Evolutionary conservation across 2,888 invertebrate genomes (phyloP).

Genomic region (Ecliptopera silaceata): DNA sequence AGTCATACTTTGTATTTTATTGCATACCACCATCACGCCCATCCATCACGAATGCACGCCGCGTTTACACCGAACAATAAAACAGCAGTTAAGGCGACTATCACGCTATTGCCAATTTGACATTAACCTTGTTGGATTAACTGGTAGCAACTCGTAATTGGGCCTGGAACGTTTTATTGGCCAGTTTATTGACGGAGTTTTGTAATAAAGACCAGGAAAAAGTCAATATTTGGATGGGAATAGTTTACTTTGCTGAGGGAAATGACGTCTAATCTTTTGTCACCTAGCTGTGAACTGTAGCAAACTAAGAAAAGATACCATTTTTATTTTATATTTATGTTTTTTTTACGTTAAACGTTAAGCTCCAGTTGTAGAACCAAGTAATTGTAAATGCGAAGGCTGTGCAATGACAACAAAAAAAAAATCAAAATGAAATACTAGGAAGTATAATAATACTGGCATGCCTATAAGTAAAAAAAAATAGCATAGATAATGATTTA

Average conservation of each 20-base stretch:
- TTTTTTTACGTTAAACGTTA: no score
- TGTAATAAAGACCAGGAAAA: constrained; percentile 1
- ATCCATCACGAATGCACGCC: constrained; percentile 46
- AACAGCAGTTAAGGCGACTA: constrained; percentile 54
- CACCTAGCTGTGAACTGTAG: no score
- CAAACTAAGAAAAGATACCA: no score
- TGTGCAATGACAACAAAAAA: no score
- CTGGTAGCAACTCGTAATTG: constrained; percentile 32
- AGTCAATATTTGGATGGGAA: not conserved
- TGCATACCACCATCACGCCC: constrained; percentile 12
- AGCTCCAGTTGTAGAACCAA: no score
- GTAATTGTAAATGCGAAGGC: no score
- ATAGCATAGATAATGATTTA: no score
- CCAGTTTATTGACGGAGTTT: constrained; percentile 13
- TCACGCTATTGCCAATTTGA: constrained; percentile 45
- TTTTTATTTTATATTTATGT: no score
- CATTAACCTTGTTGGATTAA: constrained; percentile 42
- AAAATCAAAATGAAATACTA: no score
- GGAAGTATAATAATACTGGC: no score
- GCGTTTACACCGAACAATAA: constrained; percentile 58
- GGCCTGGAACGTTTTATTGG: constrained; percentile 20
- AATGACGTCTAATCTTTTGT: no score
- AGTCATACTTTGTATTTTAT: constrained; percentile 10
- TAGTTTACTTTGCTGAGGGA: not conserved
- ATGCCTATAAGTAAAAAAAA: no score